Conservation (phyloP, 1,140 invertebrate genomes). For the Lasioglossum albipes region DNA sequence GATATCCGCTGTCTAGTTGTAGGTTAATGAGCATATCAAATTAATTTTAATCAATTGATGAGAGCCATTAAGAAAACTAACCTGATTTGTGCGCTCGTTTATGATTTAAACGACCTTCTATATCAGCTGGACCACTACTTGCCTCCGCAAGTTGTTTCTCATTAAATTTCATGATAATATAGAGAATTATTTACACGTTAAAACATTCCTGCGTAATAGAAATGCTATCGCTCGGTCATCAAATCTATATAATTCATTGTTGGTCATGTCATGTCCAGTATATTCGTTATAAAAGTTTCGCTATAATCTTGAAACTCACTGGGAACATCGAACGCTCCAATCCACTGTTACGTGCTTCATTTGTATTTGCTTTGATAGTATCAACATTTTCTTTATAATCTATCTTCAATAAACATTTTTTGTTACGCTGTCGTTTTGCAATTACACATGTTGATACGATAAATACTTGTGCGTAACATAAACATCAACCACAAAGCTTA, state of each 20-base stretch:
- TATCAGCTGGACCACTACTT: slow-evolving; percentile 81
- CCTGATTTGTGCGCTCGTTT: slow-evolving; percentile 82
- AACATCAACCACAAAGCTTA: slow-evolving; percentile 14
- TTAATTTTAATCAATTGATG: neutral
- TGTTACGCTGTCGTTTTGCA: neutral
- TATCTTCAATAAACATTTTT: neutral
- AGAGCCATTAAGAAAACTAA: slow-evolving; percentile 58
- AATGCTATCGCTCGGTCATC: slow-evolving; percentile 19
- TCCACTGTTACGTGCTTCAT: neutral
- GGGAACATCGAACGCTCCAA: neutral
- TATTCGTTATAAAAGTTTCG: slow-evolving; percentile 2
- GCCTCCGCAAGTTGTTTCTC: slow-evolving; percentile 82
- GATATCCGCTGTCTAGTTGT: too few species aligned
- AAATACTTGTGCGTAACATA: neutral
- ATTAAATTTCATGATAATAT: slow-evolving; percentile 83
- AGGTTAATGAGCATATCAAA: neutral
- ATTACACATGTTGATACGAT: neutral
- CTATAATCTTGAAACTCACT: neutral
- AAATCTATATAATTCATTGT: slow-evolving; percentile 24
- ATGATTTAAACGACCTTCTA: slow-evolving; percentile 85
- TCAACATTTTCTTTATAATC: neutral
- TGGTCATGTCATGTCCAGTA: neutral
- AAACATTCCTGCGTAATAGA: slow-evolving; percentile 13
- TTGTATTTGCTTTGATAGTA: neutral
- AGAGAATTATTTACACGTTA: slow-evolving; percentile 3